These are phyloP conservation scores for Notodonta ziczac DNA, from an alignment of 2,888 invertebrate species.

Conservation along the genomic window DNA sequence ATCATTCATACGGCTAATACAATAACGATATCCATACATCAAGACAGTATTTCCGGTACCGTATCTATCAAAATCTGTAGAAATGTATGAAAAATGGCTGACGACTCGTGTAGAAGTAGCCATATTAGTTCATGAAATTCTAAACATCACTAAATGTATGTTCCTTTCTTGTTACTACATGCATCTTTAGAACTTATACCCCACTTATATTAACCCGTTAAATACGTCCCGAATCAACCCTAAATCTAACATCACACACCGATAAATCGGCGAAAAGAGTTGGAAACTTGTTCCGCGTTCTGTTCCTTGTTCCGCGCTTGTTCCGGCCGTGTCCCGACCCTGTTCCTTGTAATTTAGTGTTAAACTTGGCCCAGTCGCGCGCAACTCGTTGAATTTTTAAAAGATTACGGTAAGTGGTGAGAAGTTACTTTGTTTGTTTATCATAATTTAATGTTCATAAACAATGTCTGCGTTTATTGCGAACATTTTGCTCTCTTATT, in stretches of 20 bases:
- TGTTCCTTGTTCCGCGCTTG: constrained; percentile 31
- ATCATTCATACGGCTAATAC: no score
- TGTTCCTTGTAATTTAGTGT: constrained; percentile 45
- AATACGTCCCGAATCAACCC: constrained; percentile 31
- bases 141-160: no score
- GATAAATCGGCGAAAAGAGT: constrained; percentile 47
- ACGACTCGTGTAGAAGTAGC: no score
- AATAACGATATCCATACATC: no score
- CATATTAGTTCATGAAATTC: no score
- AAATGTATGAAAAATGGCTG: no score
- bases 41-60: no score
- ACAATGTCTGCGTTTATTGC: not conserved
- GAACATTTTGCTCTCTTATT: no score
- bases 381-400: constrained; percentile 34
- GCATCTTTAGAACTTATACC: not conserved
- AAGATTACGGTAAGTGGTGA: constrained; percentile 11
- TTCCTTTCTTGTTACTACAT: no score
- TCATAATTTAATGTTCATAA: not conserved
- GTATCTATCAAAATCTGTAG: no score
- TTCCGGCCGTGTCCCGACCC: constrained; percentile 26
- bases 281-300: constrained; percentile 34
- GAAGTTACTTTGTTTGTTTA: constrained; percentile 1
- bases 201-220: constrained; percentile 16
- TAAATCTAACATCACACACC: constrained; percentile 39
- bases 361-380: constrained; percentile 37